These are phyloP conservation scores for Ceratosolen fusciceps DNA, from an alignment of 1,140 invertebrate species.

Conservation along the genomic window DNA sequence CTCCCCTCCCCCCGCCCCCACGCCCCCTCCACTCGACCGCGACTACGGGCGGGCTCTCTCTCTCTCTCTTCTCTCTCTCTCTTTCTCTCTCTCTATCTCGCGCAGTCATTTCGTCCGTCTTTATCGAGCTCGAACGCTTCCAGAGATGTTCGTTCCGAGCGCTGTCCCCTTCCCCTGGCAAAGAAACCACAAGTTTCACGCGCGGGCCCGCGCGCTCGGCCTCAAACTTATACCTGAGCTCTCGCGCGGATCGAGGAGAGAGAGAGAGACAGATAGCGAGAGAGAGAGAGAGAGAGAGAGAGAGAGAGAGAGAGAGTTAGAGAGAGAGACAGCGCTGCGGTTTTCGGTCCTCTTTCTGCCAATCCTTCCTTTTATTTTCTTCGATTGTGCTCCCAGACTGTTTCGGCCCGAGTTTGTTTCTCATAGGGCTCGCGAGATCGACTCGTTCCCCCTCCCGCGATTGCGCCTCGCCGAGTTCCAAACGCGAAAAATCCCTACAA, in stretches of 20 bases:
- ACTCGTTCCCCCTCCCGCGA: not conserved
- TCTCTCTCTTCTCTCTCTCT: not conserved
- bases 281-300: no score
- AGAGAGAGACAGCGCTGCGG: constrained; percentile 28
- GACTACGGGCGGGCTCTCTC: no score
- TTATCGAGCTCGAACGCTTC: constrained; percentile 13
- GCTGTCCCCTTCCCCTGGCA: not conserved
- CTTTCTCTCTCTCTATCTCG: not conserved
- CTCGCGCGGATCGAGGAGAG: not conserved
- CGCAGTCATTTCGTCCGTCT: not conserved
- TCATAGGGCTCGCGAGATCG: no score
- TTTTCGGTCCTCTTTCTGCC: constrained; percentile 25
- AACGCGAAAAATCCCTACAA: no score
- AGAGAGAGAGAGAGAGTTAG: no score
- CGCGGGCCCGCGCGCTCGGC: constrained; percentile 24
- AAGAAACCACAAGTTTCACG: constrained; percentile 47
- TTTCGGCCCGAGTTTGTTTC: constrained; percentile 36
- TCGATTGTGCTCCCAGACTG: constrained; percentile 22
- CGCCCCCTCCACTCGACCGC: not conserved
- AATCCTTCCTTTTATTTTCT: constrained; percentile 39
- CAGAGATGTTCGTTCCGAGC: constrained; percentile 24
- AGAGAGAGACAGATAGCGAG: no score
- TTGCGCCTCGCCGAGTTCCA: not conserved
- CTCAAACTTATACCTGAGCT: constrained; percentile 42
- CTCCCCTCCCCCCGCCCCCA: not conserved